A percentile compares a stretch with the other conserved stretches of the same genome.
Conservation (phyloP, 2,888 invertebrate species). For the Chymomyza fuscimana region DNA sequence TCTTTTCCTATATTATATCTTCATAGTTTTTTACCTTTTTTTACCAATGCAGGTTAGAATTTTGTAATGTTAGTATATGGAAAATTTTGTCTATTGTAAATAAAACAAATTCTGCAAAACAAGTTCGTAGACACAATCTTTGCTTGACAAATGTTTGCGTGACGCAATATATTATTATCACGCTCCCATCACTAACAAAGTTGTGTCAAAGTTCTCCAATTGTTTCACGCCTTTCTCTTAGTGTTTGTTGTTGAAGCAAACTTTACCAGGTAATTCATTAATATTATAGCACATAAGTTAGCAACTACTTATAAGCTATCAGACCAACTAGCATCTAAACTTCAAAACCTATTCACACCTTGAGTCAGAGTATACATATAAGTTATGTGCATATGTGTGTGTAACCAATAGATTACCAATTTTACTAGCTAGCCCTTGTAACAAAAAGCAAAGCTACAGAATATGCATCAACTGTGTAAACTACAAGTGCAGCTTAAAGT, state of each 20-base stretch:
- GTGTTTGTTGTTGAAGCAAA: not conserved
- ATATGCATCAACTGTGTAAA: constrained; percentile 24
- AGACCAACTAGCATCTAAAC: constrained; percentile 42
- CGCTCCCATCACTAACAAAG: not conserved
- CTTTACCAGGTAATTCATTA: constrained; percentile 55
- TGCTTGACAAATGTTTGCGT: not conserved
- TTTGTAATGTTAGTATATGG: too few relatives aligned
- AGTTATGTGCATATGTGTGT: not conserved
- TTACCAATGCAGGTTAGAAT: too few relatives aligned
- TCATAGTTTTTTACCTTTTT: too few relatives aligned
- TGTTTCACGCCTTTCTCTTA: not conserved
- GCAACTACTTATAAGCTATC: constrained; percentile 33
- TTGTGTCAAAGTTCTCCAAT: not conserved
- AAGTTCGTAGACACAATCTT: too few relatives aligned
- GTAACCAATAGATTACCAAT: not conserved
- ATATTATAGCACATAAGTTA: constrained; percentile 53
- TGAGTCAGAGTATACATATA: not conserved
- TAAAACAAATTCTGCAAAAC: too few relatives aligned
- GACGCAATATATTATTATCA: not conserved
- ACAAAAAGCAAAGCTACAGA: constrained; percentile 46
- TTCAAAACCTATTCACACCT: constrained; percentile 64
- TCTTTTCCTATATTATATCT: too few relatives aligned
- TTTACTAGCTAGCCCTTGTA: constrained; percentile 53
- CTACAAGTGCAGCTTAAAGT: not conserved
- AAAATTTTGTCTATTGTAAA: too few relatives aligned